Conservation (phyloP, 2,113 vertebrate species). For the Scytalopus superciliaris region DNA sequence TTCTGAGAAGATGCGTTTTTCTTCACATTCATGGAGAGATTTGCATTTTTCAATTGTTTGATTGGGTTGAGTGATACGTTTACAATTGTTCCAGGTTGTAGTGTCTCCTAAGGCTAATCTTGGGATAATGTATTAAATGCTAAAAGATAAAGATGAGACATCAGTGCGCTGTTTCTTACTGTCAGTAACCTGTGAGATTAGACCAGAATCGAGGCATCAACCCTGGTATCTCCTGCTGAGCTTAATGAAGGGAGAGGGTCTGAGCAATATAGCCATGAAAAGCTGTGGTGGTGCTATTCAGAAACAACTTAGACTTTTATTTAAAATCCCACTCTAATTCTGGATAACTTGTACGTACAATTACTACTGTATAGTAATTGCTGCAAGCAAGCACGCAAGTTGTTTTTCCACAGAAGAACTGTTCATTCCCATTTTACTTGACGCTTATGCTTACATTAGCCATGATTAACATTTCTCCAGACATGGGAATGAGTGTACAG, state of each 20-base stretch:
- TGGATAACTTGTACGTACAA: background rate
- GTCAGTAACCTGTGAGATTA: background rate
- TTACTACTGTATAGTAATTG: background rate
- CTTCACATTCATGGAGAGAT: background rate
- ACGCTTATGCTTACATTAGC: constrained; percentile 18
- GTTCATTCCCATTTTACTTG: background rate
- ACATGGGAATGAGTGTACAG: constrained; percentile 29
- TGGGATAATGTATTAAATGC: background rate
- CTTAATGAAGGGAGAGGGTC: background rate
- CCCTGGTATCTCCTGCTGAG: background rate
- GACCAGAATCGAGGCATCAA: fast-evolving
- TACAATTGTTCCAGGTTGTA: background rate
- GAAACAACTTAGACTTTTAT: background rate
- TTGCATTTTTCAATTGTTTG: background rate
- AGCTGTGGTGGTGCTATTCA: fast-evolving
- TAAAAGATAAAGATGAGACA: background rate
- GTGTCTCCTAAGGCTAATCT: background rate
- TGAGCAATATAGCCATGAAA: background rate
- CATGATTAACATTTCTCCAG: constrained; percentile 22
- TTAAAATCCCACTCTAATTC: background rate
- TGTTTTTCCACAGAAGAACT: background rate
- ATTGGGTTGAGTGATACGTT: background rate
- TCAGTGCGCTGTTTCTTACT: background rate
- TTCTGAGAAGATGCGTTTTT: background rate
- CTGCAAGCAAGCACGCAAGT: background rate